Evolutionary conservation across 2,797 vertebrate genomes (phyloP), one percentile per base, ranked within the genome.

Genomic region (Malacoctenus gilli): DNA sequence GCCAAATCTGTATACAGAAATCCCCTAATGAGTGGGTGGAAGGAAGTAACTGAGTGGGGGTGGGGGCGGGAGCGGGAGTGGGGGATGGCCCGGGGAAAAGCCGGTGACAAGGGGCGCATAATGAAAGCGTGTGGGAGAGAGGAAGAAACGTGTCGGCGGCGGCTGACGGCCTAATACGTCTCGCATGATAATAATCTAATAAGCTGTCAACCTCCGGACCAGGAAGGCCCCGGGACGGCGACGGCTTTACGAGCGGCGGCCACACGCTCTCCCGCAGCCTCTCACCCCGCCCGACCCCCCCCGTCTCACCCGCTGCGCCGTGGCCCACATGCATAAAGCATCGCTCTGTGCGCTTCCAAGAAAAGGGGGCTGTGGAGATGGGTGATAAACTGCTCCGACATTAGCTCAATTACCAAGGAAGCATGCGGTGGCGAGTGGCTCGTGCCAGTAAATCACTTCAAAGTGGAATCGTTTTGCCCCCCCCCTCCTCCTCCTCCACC

Each of bases 371-470:
- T 61, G 47, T 11, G 9, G 61, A 73, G 53, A 54, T 39, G 36
- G 44, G 60, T 57, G 73, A 85, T 77, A 64, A 79, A 84, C 69
- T 38, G 47, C 58, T 70, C 68, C 65, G 71, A 68, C 75, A 55
- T 85, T 75, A 70, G 70, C 70, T 62, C 58, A 62, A 63, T 79
- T 85, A 80, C 59, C 19, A 54, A 43, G 65, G 59, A 82, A 31
- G 65, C 52, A 57, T 35, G 51, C 39, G 44, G 42, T 47, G 59
- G 55, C 14, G 40, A 63, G 55, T 65, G 68, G 68, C 74, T 79
- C 59, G 20, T 58, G 65, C 57, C 72, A 74, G 74, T 84, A 77
- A 75, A 84, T 86, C 69, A 74, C 68, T 75, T 78, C 60, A 78
- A 81, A 85, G 77, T 54, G 36, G 59, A 67, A 68, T 72, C 64